Percentiles rank a stretch among this genome's conserved stretches.
Conservation (phyloP, 2,113 vertebrate species). For the Cranoglanis bouderius region DNA sequence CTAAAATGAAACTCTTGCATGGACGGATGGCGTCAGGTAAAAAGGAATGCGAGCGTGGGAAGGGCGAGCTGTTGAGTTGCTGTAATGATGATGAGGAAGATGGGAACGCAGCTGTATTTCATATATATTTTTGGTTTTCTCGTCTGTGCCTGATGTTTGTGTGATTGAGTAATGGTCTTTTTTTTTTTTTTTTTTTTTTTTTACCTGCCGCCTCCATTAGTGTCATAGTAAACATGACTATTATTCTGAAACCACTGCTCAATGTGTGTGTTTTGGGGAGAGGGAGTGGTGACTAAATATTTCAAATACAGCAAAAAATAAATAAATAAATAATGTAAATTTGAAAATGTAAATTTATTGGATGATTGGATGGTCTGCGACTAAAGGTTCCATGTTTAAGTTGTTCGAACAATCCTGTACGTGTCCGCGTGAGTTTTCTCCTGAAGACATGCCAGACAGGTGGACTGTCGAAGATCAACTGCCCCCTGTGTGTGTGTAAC, state of each 20-base stretch:
- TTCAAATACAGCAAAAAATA: not conserved
- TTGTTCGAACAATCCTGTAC: not conserved
- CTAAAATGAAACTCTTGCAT: conserved; percentile 14
- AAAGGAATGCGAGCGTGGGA: not conserved
- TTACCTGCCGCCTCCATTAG: conserved; percentile 69
- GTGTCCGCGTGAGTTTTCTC: not conserved
- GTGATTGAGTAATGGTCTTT: conserved; percentile 69
- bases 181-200: too few species aligned
- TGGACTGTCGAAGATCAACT: not conserved
- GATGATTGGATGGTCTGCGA: too few species aligned
- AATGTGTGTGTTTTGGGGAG: conserved; percentile 19
- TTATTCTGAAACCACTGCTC: conserved; percentile 46
- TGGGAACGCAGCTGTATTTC: conserved; percentile 54
- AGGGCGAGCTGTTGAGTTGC: not conserved
- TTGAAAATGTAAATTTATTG: too few species aligned
- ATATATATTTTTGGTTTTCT: conserved; percentile 18
- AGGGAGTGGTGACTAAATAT: not conserved
- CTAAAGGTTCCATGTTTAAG: too few species aligned
- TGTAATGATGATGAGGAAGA: conserved; percentile 22
- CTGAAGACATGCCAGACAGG: not conserved
- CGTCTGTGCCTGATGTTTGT: conserved; percentile 63
- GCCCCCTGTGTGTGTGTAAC: too few species aligned
- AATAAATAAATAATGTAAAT: not conserved
- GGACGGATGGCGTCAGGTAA: conserved; percentile 17
- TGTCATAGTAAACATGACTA: conserved; percentile 73